Evolutionary conservation across 2,888 invertebrate genomes (phyloP), one percentile per base, ranked within the genome.

Genomic region (Heliothis peltigera): DNA sequence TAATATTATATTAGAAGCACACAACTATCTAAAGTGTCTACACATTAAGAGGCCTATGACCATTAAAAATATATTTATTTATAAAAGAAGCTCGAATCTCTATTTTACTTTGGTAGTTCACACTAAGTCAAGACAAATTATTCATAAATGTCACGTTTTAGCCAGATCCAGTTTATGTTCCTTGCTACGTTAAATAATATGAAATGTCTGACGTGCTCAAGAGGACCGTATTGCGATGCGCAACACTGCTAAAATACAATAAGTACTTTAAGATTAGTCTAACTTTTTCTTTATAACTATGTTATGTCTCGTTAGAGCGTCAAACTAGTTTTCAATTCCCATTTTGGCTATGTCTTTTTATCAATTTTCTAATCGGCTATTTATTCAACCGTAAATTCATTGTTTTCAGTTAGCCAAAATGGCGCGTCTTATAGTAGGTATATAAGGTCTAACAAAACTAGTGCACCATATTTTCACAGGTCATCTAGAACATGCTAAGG

Each of bases 1-100:
- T 48, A 19, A 21, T 12, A 21, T 49, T 43, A 17, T 21, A 42
- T 61, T 10, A 46, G 28, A 54, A 75, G 57, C 54, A 52, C 42
- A 60, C n/a, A 35, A 17, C 17, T 44, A 57, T 49, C 52, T 74
- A 39, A 39, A 39, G 15, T 39, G n/a, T 39, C 39, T 39, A 39
- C 39, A 68, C 43, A 58, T 46, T 35, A 32, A 53, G 32, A 43
- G 71, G 53, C 39, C 63, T 54, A 43, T 51, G 75, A 75, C 63
- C 75, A 43, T 68, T 51, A 10, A 54, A 60, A 42, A 48, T 8
- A 47, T 25, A 53, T 39, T 39, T 25, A 53, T 39, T 39, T 39
- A 39, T 19, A 46, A 17, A 51, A 35, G 35, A 63, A 59, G 44
- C 47, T n/a, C 44, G 52, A 35, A 21, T 35, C 51, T 52, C 39